Base-by-base conservation (phyloP, 2,113 vertebrate genomes). In the Erinaceus europaeus region DNA sequence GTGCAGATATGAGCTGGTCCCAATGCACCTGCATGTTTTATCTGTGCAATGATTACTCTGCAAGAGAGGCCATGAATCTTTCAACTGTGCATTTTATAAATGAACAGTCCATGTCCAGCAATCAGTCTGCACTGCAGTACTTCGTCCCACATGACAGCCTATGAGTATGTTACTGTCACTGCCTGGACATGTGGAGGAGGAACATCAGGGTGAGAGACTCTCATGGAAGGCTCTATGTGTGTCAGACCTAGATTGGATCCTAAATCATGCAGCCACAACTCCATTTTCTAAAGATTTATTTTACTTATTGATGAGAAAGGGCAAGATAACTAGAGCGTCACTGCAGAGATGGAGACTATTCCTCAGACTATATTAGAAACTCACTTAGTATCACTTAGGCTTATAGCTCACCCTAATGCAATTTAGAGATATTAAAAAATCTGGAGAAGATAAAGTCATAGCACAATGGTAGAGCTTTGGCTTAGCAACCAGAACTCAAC, bases 171-270 rank as follows among this genome's bases (percentile, higher is more conserved):
- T n/a, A n/a, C n/a, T 2, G 5, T 21, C 34, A 6, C 3, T 1
- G 9, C 38, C 48, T 46, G 53, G 13, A 18, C 17, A 4, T 14
- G 5, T 14, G 21, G 50, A 18, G 3, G 27, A 27, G 4, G 0
- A 4, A 6, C 9, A 3, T 21, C n/a, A n/a, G 11, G 32, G 3
- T 6, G 8, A 17, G 20, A 71, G 14, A 14, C 9, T 46, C 36
- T 23, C 0, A 1, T 14, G 15, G 1, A 21, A 7, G 23, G 0
- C 0, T 0, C 0, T 0, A 7, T 7, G 38, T 27, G 36, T 0
- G 0, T 52, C 46, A 18, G 29, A 46, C n/a, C 3, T 0, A 25
- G 4, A 15, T 14, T 20, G 25, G 20, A 44, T 21, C 34, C 46
- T 81, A n/a, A 20, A 62, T 42, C 55, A 0, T 6, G 2, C 29